phyloP scores from a whole-genome alignment of 2,113 vertebrate species.

The Coptodon rendalli region DNA sequence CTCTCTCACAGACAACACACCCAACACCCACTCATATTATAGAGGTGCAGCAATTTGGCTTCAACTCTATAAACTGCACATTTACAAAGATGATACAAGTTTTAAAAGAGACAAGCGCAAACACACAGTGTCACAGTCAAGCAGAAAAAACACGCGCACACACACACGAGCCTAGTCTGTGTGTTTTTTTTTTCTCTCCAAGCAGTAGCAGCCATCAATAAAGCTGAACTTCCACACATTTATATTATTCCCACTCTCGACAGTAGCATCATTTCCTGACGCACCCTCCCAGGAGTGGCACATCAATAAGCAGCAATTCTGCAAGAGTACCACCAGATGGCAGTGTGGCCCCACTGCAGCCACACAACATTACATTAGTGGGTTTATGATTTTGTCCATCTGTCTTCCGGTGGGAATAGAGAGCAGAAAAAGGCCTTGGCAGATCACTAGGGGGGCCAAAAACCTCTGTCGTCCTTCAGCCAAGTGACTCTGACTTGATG shows the following conservation, averaged over 20 bases:
- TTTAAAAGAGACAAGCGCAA: neutral
- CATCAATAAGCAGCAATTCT: neutral
- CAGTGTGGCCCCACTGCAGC: neutral
- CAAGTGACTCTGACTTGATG: conserved; percentile 44
- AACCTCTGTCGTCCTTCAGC: conserved; percentile 52
- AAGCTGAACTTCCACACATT: neutral
- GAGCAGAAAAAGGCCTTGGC: conserved; percentile 35
- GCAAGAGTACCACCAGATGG: conserved; percentile 53
- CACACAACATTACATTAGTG: rapidly evolving
- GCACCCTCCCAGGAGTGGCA: neutral
- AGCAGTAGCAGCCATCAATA: neutral
- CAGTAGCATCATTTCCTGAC: neutral
- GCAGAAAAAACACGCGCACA: rapidly evolving
- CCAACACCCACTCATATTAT: conserved; percentile 2
- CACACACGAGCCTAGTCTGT: neutral
- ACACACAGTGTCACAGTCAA: neutral
- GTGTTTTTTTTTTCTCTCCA: neutral
- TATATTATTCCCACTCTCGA: neutral
- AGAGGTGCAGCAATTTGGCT: conserved; percentile 4
- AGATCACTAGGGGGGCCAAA: neutral
- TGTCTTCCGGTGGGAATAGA: neutral
- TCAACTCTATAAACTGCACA: neutral
- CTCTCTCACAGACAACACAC: neutral
- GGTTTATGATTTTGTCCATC: neutral
- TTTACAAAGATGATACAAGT: neutral